These are phyloP conservation scores for Ara ararauna DNA, from an alignment of 2,797 vertebrate genomes.

Conservation along the genomic window DNA sequence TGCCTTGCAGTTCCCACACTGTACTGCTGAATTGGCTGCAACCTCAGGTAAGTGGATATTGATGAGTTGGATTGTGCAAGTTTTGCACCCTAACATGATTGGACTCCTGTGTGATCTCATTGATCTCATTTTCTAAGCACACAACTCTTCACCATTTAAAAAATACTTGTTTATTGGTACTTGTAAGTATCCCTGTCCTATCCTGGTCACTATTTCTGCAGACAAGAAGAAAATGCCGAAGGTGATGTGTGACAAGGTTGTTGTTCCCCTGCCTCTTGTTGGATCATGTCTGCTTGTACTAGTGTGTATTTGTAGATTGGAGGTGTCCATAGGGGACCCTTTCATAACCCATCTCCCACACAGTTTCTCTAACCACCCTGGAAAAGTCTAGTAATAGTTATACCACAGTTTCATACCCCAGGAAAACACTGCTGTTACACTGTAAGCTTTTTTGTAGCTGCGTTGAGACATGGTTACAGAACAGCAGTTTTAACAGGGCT, in stretches of 20 bases:
- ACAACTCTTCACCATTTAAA: background rate
- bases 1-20: background rate
- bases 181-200: background rate
- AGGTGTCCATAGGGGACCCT: background rate
- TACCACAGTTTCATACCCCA: background rate
- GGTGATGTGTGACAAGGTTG: background rate
- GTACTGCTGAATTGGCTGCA: background rate
- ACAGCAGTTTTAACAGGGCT: background rate
- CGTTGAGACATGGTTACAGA: background rate
- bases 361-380: background rate
- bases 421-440: background rate
- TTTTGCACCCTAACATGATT: background rate
- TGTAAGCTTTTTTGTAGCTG: background rate
- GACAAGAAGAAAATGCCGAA: background rate
- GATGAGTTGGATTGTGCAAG: background rate
- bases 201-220: background rate
- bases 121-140: background rate
- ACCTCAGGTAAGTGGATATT: background rate
- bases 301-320: background rate
- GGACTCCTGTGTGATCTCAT: background rate
- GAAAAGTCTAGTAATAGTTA: background rate
- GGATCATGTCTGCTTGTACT: background rate
- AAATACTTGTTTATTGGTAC: background rate
- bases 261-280: background rate
- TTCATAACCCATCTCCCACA: background rate